Base-by-base conservation (phyloP, 2,797 vertebrate species). In the Alosa sapidissima region DNA sequence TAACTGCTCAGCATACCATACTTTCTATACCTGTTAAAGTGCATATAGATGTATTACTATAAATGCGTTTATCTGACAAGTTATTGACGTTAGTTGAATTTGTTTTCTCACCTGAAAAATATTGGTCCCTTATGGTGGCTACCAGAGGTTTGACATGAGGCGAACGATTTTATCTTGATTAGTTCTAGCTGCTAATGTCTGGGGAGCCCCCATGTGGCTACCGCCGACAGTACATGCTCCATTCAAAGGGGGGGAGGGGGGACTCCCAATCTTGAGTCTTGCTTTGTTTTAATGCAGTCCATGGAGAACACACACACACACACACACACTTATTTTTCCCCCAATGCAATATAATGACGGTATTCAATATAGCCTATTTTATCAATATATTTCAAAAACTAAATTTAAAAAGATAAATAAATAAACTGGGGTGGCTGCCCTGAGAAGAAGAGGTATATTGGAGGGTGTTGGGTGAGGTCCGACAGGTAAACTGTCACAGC, bases 401-500 rank as follows among this genome's bases (percentile, higher is more conserved):
- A 7, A n/a, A n/a, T n/a, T n/a, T n/a, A 72, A 14, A 28, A 13
- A 41, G 0, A 41, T 41, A 41, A 36, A 47, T 47, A 28, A 45
- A 75, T 75, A 19, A 41, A 1, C 16, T 41, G 5, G 9, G 14
- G 36, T 78, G 41, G 16, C 72, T 78, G 41, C 72, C 72, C 41
- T n/a, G 24, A 85, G 47, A 75, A 84, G 78, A 11, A 9, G 51
- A 36, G n/a, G 45, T 78, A 78, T 16, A 78, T 78, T 45, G 41
- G 72, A 78, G 41, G 72, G 41, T 86, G 84, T 58, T 90, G 88
- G 88, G 88, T 62, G 62, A 72, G 82, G 86, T 85, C 87, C 24
- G 45, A 82, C 88, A 91, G 87, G 89, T 92, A 85, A 92, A 92
- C 81, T 89, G 84, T 88, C 83, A 82, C 55, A 83, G 87, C 83